A percentile compares a stretch with the other conserved stretches of the same genome.
These are phyloP conservation scores for Bedellia somnulentella DNA, from an alignment of 2,888 invertebrate genomes.

Conservation along the genomic window DNA sequence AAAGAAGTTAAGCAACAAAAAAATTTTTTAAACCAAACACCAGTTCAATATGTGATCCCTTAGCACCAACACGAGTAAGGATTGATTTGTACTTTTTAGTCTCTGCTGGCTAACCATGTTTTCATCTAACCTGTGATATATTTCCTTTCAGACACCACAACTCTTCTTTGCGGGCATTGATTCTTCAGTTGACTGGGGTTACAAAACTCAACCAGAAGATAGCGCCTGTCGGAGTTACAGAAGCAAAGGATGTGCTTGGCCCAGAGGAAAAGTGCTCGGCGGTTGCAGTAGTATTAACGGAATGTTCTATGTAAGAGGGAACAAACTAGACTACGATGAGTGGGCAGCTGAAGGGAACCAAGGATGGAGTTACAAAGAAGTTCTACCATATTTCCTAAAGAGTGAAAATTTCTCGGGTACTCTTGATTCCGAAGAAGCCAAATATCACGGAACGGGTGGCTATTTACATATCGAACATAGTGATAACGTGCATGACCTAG, in stretches of 20 bases:
- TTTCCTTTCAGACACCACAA: constrained; percentile 16
- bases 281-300: constrained; percentile 62
- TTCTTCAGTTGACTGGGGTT: constrained; percentile 52
- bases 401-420: constrained; percentile 34
- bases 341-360: constrained; percentile 56
- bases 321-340: constrained; percentile 49
- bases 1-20: too few relatives aligned
- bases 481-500: constrained; percentile 15
- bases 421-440: constrained; percentile 13
- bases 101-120: too few relatives aligned
- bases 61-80: too few relatives aligned
- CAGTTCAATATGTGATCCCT: too few relatives aligned
- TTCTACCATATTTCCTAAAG: constrained; percentile 50
- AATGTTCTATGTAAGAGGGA: constrained; percentile 62
- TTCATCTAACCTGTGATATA: constrained; percentile 18
- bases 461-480: constrained; percentile 32
- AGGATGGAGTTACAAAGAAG: constrained; percentile 61
- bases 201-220: constrained; percentile 46
- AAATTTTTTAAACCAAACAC: too few relatives aligned
- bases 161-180: constrained; percentile 26
- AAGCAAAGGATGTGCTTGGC: constrained; percentile 44
- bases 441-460: constrained; percentile 34
- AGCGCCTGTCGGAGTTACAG: constrained; percentile 36
- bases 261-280: constrained; percentile 65
- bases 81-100: too few relatives aligned